Conservation (phyloP, 2,888 invertebrate species). For the Chesias legatella region DNA sequence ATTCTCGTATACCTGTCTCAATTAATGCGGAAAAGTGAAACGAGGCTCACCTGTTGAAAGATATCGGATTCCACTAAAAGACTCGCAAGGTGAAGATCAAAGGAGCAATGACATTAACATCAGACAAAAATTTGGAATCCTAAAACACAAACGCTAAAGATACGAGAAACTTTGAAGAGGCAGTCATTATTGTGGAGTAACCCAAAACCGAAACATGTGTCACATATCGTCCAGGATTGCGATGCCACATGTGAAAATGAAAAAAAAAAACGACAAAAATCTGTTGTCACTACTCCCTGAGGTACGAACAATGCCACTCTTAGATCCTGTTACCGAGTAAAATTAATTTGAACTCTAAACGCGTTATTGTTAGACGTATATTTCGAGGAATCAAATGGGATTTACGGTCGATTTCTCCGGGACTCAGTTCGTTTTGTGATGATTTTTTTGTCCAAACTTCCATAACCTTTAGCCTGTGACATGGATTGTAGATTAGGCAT, state of each 20-base stretch:
- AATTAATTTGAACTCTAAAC: constrained; percentile 48
- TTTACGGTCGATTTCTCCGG: constrained; percentile 63
- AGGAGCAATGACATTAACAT: constrained; percentile 64
- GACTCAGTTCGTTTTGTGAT: constrained; percentile 61
- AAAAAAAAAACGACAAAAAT: constrained; percentile 74
- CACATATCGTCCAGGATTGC: constrained; percentile 79
- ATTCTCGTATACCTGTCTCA: constrained; percentile 29
- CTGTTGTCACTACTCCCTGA: constrained; percentile 77
- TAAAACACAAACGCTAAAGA: constrained; percentile 58
- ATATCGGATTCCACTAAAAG: constrained; percentile 61
- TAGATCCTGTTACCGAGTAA: constrained; percentile 36
- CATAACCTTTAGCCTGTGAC: constrained; percentile 79
- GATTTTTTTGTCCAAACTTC: constrained; percentile 76
- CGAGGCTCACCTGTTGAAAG: constrained; percentile 56
- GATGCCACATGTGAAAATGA: constrained; percentile 77
- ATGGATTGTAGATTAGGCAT: constrained; percentile 79
- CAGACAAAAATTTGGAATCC: constrained; percentile 44
- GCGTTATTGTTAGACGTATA: constrained; percentile 38
- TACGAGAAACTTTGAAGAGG: constrained; percentile 71
- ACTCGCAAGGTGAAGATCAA: constrained; percentile 62
- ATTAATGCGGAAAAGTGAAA: constrained; percentile 30
- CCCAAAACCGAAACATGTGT: constrained; percentile 78
- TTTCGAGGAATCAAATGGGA: constrained; percentile 32
- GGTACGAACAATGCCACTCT: constrained; percentile 73
- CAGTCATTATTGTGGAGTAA: constrained; percentile 75